Evolutionary conservation across 1,140 invertebrate genomes (phyloP), one percentile per base, ranked within the genome.

Genomic region (Polypedilum vanderplanki): DNA sequence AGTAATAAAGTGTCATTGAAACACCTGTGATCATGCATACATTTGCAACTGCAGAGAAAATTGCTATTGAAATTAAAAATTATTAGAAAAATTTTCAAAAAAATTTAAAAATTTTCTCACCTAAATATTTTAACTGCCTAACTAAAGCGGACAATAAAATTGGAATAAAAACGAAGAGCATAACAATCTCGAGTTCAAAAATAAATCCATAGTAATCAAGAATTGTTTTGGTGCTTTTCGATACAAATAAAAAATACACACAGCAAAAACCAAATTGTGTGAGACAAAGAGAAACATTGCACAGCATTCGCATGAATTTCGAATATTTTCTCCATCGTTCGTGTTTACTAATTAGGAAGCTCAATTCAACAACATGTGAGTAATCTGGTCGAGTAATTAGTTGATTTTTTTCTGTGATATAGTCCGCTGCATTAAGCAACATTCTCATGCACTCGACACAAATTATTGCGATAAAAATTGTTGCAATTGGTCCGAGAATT

Each of bases 261-360:
- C 94, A 96, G 83, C 95, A 98, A 84, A 98, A 97, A 77, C 96
- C 95, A 77, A 97, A 84, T 85, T 98, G 96, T 40, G 94, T 96
- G 74, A 96, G 84, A 80, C 94, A 93, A 57, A 98, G 87, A 83
- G 94, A 94, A 10, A 88, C 75, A 81, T 94, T 91, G 75, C 93
- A 88, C 76, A 91, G 80, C 40, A 85, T 84, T 78, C 86, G 86
- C 86, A 90, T 89, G 10, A 82, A 78, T 40, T 81, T 78, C 0
- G 91, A 87, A 78, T 88, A 86, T 24, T 83, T 84, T 64, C 89
- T 83, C 8, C 91, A 77, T 74, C 81, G 79, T 0, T 83, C 79
- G 0, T 92, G 92, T 3, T 17, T 67, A 1, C 93, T 93, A 20
- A 88, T 88, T 76, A 86, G 85, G 79, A 95, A 94, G 75, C 90